Evolutionary conservation across 1,140 invertebrate species (phyloP), one percentile per base, ranked within the genome.

Genomic region (Scaptomyza graminum): DNA sequence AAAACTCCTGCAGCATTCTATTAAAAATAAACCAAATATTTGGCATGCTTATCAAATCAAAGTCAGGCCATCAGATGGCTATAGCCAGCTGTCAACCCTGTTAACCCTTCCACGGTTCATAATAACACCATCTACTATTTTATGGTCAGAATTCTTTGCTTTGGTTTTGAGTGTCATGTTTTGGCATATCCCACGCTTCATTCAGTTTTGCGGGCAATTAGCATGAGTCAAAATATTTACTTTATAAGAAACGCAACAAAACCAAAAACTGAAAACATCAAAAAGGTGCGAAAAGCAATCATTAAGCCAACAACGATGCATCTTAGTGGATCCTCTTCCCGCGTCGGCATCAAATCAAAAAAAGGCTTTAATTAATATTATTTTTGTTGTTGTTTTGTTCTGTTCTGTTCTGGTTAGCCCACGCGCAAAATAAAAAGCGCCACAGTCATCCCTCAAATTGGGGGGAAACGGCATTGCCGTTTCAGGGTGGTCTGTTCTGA

Each of bases 201-300:
- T n/a, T 44, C 18, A 13, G 25, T n/a, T 44, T 31, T 62, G 69
- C 56, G 60, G 69, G 63, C 72, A 65, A 68, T 87, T 87, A 75
- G 78, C 64, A 78, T 82, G 83, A 87, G 83, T 87, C 82, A 87
- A 87, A 87, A 87, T 82, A 88, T 87, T 87, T 82, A 41, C 83
- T 76, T 78, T 76, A 85, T 80, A 85, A 85, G 7, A 34, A 31
- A 79, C 41, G 76, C n/a, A n/a, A n/a, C 34, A 51, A 28, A 28
- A 28, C 5, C 5, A 7, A 28, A 7, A 7, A 7, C 2, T 11
- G 61, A 37, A 22, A 18, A 52, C n/a, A 13, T 50, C 6, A 69
- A 72, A 76, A 73, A 87, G 83, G 83, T 87, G 82, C 78, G 74
- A 87, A 87, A 87, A 87, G 82, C 78, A 88, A 82, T 87, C 82